These are phyloP conservation scores for Hirtodrosophila trivittata DNA, from an alignment of 2,888 invertebrate genomes.

Conservation along the genomic window DNA sequence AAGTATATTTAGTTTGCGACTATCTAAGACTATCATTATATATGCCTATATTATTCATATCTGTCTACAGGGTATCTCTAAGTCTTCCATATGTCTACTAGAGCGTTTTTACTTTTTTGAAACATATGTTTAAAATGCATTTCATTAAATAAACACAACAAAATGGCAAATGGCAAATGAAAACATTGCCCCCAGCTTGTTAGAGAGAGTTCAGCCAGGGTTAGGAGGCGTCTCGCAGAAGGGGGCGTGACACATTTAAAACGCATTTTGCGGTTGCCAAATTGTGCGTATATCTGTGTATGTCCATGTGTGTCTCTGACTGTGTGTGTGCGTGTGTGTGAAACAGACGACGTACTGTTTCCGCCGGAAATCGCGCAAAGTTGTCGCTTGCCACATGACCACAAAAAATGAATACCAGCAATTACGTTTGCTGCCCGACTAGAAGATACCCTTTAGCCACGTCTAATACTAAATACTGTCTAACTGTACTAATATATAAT, in stretches of 20 bases:
- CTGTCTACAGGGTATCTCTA: background rate
- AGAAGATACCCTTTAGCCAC: no score
- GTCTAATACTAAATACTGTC: no score
- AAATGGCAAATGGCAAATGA: conserved; percentile 43
- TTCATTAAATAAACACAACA: conserved; percentile 73
- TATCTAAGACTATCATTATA: conserved; percentile 23
- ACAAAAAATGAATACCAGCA: conserved; percentile 31
- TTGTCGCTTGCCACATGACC: conserved; percentile 63
- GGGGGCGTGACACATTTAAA: conserved; percentile 53
- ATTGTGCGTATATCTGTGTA: conserved; percentile 16
- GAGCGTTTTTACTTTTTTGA: background rate
- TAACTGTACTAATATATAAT: no score
- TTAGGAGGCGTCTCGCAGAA: background rate
- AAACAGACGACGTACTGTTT: conserved; percentile 45
- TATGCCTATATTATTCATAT: background rate
- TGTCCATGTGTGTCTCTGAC: conserved; percentile 12
- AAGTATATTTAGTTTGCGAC: no score
- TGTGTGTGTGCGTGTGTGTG: conserved; percentile 19
- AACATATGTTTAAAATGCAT: conserved; percentile 72
- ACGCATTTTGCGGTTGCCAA: conserved; percentile 57
- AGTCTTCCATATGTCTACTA: background rate
- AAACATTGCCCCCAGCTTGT: conserved; percentile 45
- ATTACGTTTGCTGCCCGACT: no score
- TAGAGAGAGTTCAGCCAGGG: conserved; percentile 10
- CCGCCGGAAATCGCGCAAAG: conserved; percentile 67